These are phyloP conservation scores for Spilarctia lutea DNA, from an alignment of 2,888 invertebrate species.

Conservation along the genomic window DNA sequence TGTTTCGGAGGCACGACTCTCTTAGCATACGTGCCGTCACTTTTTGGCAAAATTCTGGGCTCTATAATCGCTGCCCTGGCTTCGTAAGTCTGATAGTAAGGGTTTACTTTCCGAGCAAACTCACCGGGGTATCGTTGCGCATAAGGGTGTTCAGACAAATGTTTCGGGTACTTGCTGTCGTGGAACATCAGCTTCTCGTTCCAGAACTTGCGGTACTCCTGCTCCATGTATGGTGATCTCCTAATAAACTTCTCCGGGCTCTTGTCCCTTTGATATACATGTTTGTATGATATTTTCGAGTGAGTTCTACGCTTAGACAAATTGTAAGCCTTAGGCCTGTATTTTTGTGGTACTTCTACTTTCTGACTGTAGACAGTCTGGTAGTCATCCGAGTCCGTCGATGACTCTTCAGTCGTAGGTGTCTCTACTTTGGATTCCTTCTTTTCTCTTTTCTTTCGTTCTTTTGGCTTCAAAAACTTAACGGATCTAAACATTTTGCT, in stretches of 20 bases:
- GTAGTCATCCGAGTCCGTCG: conserved; percentile 68
- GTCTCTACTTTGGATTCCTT: conserved; percentile 28
- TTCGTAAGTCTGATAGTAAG: conserved; percentile 61
- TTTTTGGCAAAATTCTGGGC: conserved; percentile 8
- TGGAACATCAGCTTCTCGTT: conserved; percentile 66
- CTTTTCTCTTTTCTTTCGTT: conserved; percentile 24
- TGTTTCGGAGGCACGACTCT: neutral
- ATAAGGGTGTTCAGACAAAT: conserved; percentile 50
- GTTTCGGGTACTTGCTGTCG: conserved; percentile 34
- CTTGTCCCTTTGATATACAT: conserved; percentile 39
- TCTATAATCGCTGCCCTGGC: conserved; percentile 57
- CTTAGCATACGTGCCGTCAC: neutral
- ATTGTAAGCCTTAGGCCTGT: conserved; percentile 26
- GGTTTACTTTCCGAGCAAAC: conserved; percentile 19
- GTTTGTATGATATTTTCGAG: conserved; percentile 55
- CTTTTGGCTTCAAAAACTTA: conserved; percentile 61
- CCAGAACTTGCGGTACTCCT: conserved; percentile 71
- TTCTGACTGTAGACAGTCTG: conserved; percentile 69
- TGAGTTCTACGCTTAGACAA: conserved; percentile 48
- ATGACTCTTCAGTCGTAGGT: conserved; percentile 41
- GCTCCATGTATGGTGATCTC: conserved; percentile 68
- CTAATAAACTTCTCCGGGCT: conserved; percentile 45
- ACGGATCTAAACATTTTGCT: conserved; percentile 66
- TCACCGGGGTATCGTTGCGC: conserved; percentile 28
- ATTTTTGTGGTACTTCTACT: conserved; percentile 28